Evolutionary conservation across 2,888 invertebrate genomes (phyloP), one percentile per base, ranked within the genome.

Genomic region (Pogonocherus hispidulus): DNA sequence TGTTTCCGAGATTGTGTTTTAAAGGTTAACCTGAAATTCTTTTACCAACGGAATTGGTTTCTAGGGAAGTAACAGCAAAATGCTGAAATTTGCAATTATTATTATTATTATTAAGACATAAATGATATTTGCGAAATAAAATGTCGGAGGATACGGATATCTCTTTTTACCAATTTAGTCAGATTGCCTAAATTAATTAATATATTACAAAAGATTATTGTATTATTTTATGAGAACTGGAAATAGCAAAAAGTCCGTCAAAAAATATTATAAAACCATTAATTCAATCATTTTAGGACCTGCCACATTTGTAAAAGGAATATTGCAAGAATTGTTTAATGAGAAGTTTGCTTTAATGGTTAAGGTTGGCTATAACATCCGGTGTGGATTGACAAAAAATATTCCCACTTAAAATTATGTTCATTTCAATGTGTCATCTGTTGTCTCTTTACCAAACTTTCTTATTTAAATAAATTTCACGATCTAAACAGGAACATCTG

Each of bases 1-100:
- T 18, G 51, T 19, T 51, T 20, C 20, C 4, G 14, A 49, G 62
- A 49, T 46, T 49, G 46, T 44, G n/a, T 23, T n/a, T 47, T 14
- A n/a, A 35, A 14, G 8, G 59, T 3, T 49, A 47, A 59, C 59
- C 59, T 59, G 47, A n/a, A 59, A 59, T 47, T 32, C n/a, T 56
- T 59, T 59, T 47, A 47, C 11, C 59, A 35, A 59, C 46, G 46
- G 41, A 59, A 59, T 59, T 59, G 35, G 27, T 47, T 27, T 4
- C 9, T 18, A n/a, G n/a, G 44, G 56, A 44, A 56, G 56, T 56
- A 56, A 56, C 22, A 20, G 11, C 41, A 9, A n/a, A 3, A 20
- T 20, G 9, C 47, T 47, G 5, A 19, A 47, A 44, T 5, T 18
- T 44, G 2, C 8, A 4, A 8, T 14, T 6, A 2, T 18, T 44